Evolutionary conservation across 2,113 vertebrate species (phyloP).

Genomic region (Siniperca knerii): DNA sequence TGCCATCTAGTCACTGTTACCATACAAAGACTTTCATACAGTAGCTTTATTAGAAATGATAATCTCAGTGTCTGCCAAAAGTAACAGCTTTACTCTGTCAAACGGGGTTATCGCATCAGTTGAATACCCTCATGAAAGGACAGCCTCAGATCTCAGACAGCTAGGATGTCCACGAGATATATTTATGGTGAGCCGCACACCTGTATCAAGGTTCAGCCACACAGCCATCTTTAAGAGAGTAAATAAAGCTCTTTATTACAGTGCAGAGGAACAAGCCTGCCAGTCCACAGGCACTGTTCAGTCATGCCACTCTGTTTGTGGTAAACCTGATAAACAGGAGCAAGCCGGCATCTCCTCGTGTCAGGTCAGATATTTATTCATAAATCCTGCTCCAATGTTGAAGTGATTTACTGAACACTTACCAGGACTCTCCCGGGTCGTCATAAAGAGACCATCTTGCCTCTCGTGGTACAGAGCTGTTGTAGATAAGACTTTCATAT

Average conservation of each 20-base stretch:
- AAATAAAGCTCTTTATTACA: conserved; percentile 73
- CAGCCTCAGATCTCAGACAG: conserved; percentile 48
- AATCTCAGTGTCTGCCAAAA: conserved; percentile 35
- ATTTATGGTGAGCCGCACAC: conserved; percentile 70
- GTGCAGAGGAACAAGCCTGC: conserved; percentile 48
- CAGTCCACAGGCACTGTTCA: conserved; percentile 40
- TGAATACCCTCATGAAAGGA: conserved; percentile 36
- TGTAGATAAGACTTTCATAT: conserved; percentile 37
- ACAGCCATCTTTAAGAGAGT: conserved; percentile 57
- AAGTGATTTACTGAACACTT: conserved; percentile 49
- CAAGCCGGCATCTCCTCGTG: conserved; percentile 6
- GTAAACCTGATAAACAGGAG: conserved; percentile 62
- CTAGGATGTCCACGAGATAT: conserved; percentile 41
- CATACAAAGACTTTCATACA: conserved; percentile 27
- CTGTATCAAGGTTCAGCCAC: conserved; percentile 64
- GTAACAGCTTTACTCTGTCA: conserved; percentile 34
- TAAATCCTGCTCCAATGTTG: conserved; percentile 36
- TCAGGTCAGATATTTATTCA: conserved; percentile 51
- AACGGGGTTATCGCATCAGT: conserved; percentile 49
- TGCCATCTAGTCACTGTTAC: conserved; percentile 24
- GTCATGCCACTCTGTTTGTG: conserved; percentile 54
- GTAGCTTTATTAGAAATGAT: background rate
- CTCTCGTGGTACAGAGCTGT: conserved; percentile 4
- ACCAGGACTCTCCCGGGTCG: background rate
- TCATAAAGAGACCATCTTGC: background rate